These are phyloP conservation scores for Lagodon rhomboides DNA, from an alignment of 2,797 vertebrate genomes.

Conservation along the genomic window DNA sequence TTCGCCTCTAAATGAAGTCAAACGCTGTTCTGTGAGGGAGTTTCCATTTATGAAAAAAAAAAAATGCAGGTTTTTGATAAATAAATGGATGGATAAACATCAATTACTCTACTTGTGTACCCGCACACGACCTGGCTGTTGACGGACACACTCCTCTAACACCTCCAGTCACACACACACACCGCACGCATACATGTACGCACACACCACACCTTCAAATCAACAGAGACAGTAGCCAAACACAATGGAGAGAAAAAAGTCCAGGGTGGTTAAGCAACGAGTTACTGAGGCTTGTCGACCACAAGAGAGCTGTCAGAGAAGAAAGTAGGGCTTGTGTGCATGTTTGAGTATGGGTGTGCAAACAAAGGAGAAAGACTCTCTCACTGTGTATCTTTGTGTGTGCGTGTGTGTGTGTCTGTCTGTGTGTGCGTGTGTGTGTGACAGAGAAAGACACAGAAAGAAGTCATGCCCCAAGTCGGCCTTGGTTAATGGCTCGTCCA, in stretches of 20 bases:
- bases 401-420: slow-evolving; percentile 26
- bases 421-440: slow-evolving; percentile 32
- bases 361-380: slow-evolving; percentile 76
- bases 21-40: slow-evolving; percentile 66
- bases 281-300: slow-evolving; percentile 78
- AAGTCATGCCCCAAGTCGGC: slow-evolving; percentile 58
- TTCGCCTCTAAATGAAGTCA: slow-evolving; percentile 59
- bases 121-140: slow-evolving; percentile 45
- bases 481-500: slow-evolving; percentile 65
- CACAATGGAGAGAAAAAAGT: slow-evolving; percentile 73
- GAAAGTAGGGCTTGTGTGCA: slow-evolving; percentile 76
- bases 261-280: slow-evolving; percentile 76
- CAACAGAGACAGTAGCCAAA: slow-evolving; percentile 75
- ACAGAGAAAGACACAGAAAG: slow-evolving; percentile 54
- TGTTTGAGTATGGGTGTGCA: slow-evolving; percentile 75
- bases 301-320: slow-evolving; percentile 80
- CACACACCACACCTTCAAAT: slow-evolving; percentile 62
- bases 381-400: slow-evolving; percentile 61
- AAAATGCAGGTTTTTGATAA: slow-evolving; percentile 56
- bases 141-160: slow-evolving; percentile 27
- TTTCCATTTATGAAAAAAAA: slow-evolving; percentile 52
- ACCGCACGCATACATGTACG: slow-evolving; percentile 40
- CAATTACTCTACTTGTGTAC: slow-evolving; percentile 17
- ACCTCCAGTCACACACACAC: slow-evolving; percentile 33
- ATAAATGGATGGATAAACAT: slow-evolving; percentile 25